A percentile compares a stretch with the other conserved stretches of the same genome.
Conservation (phyloP, 2,888 invertebrate genomes). For the Meiosimyza platycephala region DNA sequence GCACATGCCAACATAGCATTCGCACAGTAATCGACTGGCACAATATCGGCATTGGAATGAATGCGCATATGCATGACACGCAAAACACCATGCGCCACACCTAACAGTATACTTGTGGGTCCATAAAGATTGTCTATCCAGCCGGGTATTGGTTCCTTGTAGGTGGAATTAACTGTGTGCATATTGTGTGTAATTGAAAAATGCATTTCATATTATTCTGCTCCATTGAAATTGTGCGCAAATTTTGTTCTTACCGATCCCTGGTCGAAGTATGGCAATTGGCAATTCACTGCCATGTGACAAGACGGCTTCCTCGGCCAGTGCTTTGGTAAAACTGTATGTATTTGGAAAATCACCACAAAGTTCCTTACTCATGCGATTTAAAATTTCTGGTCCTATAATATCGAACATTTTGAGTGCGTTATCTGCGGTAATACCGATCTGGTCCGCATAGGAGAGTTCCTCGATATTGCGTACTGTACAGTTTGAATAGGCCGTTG, state of each 20-base stretch:
- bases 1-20: slow-evolving; percentile 67
- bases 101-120: slow-evolving; percentile 67
- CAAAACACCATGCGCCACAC: slow-evolving; percentile 72
- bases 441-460: slow-evolving; percentile 61
- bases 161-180: slow-evolving; percentile 66
- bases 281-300: slow-evolving; percentile 72
- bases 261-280: slow-evolving; percentile 76
- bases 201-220: not conserved
- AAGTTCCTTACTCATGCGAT: slow-evolving; percentile 56
- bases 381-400: slow-evolving; percentile 61
- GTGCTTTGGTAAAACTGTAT: slow-evolving; percentile 78
- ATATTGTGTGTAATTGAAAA: not conserved
- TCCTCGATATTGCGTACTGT: slow-evolving; percentile 63
- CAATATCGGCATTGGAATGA: slow-evolving; percentile 62
- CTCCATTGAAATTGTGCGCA: not conserved
- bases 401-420: slow-evolving; percentile 58
- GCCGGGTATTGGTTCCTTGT: slow-evolving; percentile 70
- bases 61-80: slow-evolving; percentile 60
- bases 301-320: slow-evolving; percentile 74
- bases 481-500: slow-evolving; percentile 78
- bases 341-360: slow-evolving; percentile 72
- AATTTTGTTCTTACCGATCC: slow-evolving; percentile 70
- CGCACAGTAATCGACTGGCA: slow-evolving; percentile 68
- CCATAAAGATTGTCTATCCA: slow-evolving; percentile 81
- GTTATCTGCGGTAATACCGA: slow-evolving; percentile 60